These are phyloP conservation scores for Campylorhamphus procurvoides DNA, from an alignment of 2,113 vertebrate genomes.

Conservation along the genomic window DNA sequence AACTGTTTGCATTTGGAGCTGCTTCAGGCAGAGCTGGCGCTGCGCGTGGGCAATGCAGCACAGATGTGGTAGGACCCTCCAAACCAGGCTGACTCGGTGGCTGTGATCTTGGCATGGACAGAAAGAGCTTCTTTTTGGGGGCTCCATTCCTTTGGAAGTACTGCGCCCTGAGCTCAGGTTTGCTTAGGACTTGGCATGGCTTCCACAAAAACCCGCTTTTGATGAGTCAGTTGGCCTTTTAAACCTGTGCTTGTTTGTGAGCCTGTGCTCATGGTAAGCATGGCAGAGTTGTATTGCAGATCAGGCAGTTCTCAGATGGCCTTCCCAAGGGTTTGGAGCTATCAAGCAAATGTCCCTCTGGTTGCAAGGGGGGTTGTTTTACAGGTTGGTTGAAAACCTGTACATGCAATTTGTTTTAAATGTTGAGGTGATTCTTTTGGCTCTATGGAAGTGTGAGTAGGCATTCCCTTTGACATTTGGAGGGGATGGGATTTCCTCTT, in stretches of 20 bases:
- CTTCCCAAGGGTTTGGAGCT: neutral
- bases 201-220: neutral
- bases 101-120: neutral
- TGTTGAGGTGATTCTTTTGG: neutral
- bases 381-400: neutral
- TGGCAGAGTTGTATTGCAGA: neutral
- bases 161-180: neutral
- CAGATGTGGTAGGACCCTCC: neutral
- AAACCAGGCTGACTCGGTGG: accelerated
- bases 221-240: neutral
- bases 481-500: neutral
- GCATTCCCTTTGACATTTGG: neutral
- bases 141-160: neutral
- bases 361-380: neutral
- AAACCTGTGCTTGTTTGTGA: neutral
- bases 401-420: neutral
- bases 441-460: neutral
- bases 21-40: neutral
- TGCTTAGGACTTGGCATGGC: neutral
- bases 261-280: neutral
- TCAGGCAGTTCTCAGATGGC: neutral
- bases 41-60: accelerated
- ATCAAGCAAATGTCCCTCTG: neutral
- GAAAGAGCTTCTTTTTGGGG: neutral
- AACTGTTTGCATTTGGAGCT: neutral